Conservation (phyloP, 1,140 invertebrate species). For the Drosophila neocordata region DNA sequence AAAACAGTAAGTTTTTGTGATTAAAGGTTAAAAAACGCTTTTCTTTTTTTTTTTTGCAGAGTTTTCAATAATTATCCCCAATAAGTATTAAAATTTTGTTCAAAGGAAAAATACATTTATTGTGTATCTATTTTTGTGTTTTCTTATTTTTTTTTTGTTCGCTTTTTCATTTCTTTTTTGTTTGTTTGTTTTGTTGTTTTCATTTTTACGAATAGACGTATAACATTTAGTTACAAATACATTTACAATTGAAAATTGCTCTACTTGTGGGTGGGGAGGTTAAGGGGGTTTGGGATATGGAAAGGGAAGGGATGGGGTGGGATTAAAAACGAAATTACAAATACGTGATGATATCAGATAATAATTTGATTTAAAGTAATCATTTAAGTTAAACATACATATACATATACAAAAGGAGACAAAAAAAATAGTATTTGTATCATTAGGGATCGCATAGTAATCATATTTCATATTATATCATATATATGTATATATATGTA, state of each 20-base stretch:
- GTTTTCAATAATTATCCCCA: not conserved
- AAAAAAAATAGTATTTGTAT: slow-evolving; percentile 38
- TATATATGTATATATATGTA: not conserved
- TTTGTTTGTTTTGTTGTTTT: slow-evolving; percentile 15
- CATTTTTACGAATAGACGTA: slow-evolving; percentile 74
- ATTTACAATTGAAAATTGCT: slow-evolving; percentile 79
- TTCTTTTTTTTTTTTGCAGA: too few species aligned
- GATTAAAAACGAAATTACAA: slow-evolving; percentile 47
- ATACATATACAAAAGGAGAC: slow-evolving; percentile 47
- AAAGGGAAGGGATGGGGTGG: not conserved
- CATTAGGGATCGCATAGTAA: slow-evolving; percentile 51
- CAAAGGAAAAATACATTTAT: slow-evolving; percentile 81
- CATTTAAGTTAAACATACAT: slow-evolving; percentile 59
- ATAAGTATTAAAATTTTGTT: slow-evolving; percentile 1
- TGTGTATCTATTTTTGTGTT: slow-evolving; percentile 68
- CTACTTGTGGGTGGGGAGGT: slow-evolving; percentile 47
- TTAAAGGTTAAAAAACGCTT: too few species aligned
- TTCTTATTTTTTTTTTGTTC: slow-evolving; percentile 46
- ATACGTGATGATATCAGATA: slow-evolving; percentile 38
- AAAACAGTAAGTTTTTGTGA: too few species aligned
- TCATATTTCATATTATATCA: slow-evolving; percentile 35
- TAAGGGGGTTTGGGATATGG: not conserved
- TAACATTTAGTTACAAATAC: slow-evolving; percentile 80
- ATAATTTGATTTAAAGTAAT: slow-evolving; percentile 53
- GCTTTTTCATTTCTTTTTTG: slow-evolving; percentile 15